Evolutionary conservation across 1,140 invertebrate species (phyloP).

Genomic region (Drosophila nikananu): DNA sequence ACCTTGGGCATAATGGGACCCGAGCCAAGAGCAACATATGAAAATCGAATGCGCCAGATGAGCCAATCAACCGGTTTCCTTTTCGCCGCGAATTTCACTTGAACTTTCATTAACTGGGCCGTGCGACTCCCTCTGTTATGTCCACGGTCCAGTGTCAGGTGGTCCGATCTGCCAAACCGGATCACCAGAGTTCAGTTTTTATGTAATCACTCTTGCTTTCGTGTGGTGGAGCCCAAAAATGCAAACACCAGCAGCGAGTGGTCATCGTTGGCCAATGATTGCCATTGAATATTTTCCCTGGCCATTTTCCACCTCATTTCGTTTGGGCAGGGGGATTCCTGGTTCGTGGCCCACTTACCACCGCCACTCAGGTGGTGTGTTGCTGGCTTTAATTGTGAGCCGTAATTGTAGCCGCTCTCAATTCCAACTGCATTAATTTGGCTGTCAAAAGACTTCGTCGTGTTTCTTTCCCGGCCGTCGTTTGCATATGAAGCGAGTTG

Average conservation of each 20-base stretch:
- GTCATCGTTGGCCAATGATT: slow-evolving; percentile 59
- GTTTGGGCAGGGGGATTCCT: neutral
- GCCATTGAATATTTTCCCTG: slow-evolving; percentile 60
- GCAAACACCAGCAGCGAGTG: slow-evolving; percentile 45
- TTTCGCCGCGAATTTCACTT: slow-evolving; percentile 71
- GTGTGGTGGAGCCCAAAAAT: slow-evolving; percentile 45
- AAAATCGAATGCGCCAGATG: slow-evolving; percentile 55
- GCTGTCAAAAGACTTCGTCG: slow-evolving; percentile 62
- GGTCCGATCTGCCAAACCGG: slow-evolving; percentile 61
- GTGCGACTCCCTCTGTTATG: slow-evolving; percentile 52
- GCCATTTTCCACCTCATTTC: slow-evolving; percentile 45
- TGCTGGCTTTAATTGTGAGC: slow-evolving; percentile 21
- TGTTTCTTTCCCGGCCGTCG: slow-evolving; percentile 36
- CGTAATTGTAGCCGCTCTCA: slow-evolving; percentile 69
- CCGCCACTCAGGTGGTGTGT: slow-evolving; percentile 54
- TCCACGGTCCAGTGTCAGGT: slow-evolving; percentile 25
- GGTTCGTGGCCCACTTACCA: slow-evolving; percentile 31
- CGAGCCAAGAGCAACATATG: slow-evolving; percentile 9
- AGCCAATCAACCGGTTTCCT: slow-evolving; percentile 66
- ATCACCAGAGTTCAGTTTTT: slow-evolving; percentile 68
- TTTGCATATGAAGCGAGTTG: slow-evolving; percentile 23
- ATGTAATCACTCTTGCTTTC: slow-evolving; percentile 65
- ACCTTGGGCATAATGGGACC: slow-evolving; percentile 72
- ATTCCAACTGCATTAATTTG: slow-evolving; percentile 64
- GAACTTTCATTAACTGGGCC: slow-evolving; percentile 75